These are phyloP conservation scores for Erebia aethiops DNA, from an alignment of 2,888 invertebrate species.

Conservation along the genomic window DNA sequence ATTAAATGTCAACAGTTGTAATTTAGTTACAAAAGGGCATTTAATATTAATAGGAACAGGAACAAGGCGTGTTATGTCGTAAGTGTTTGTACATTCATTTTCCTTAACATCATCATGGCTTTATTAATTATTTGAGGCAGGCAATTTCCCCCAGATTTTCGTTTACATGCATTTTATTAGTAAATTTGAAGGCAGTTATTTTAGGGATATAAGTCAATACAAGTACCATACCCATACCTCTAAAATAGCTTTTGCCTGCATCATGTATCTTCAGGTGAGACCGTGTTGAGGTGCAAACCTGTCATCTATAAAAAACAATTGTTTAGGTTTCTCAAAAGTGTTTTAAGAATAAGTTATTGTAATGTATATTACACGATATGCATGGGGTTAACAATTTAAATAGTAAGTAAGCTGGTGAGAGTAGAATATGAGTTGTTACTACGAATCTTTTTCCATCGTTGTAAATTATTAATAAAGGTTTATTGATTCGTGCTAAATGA, in stretches of 20 bases:
- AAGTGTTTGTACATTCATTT: not conserved
- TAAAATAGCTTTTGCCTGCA: slow-evolving; percentile 7
- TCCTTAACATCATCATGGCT: not conserved
- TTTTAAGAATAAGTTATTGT: not conserved
- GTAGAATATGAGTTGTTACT: too few species aligned
- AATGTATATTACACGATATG: too few species aligned
- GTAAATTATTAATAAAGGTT: too few species aligned
- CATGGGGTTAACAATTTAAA: not conserved
- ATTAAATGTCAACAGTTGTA: not conserved
- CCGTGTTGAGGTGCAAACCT: slow-evolving; percentile 10
- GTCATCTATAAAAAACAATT: slow-evolving; percentile 18
- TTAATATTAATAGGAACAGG: not conserved
- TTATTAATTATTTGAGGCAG: not conserved
- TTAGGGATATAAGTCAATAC: not conserved
- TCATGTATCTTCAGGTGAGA: slow-evolving; percentile 6
- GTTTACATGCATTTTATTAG: slow-evolving; percentile 9
- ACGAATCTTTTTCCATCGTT: too few species aligned
- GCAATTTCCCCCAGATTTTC: not conserved
- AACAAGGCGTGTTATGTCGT: not conserved
- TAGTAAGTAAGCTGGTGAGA: too few species aligned
- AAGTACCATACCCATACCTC: slow-evolving; percentile 18
- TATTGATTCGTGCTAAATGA: too few species aligned
- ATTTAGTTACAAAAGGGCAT: not conserved
- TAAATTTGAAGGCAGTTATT: not conserved
- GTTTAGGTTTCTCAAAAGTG: not conserved